These are phyloP conservation scores for Oxyura jamaicensis DNA, from an alignment of 2,113 vertebrate genomes.

Conservation along the genomic window DNA sequence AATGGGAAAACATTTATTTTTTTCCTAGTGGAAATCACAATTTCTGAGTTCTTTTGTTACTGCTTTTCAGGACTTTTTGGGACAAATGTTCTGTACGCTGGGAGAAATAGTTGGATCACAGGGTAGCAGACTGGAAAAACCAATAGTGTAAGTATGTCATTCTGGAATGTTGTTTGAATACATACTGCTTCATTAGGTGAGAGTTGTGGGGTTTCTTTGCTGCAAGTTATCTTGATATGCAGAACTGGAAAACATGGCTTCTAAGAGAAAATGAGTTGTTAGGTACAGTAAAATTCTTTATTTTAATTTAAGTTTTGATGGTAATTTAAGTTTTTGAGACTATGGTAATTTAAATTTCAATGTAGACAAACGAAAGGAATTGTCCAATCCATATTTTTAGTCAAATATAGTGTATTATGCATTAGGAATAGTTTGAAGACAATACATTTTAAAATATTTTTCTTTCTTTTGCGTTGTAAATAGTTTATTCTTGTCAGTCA, in stretches of 20 bases:
- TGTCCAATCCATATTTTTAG: neutral
- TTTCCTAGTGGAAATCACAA: neutral
- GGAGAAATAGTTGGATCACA: conserved; percentile 96
- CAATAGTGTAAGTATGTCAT: conserved; percentile 88
- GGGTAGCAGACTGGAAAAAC: conserved; percentile 91
- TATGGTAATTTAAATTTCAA: neutral
- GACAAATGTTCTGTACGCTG: conserved; percentile 92
- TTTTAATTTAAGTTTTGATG: too few relatives aligned
- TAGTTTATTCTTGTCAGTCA: neutral
- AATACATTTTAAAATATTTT: neutral
- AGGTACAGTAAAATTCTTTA: neutral
- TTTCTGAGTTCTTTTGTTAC: conserved; percentile 4
- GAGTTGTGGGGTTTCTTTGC: neutral
- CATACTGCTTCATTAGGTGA: neutral
- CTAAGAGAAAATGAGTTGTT: neutral
- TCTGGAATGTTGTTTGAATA: neutral
- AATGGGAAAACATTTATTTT: neutral
- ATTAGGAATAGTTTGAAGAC: neutral
- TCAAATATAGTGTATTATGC: neutral
- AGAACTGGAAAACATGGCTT: neutral
- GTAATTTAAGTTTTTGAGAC: neutral
- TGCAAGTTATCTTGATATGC: neutral
- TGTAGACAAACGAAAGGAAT: neutral
- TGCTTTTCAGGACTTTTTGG: conserved; percentile 92
- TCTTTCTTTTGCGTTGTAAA: neutral